Conservation (phyloP, 2,888 invertebrate genomes). For the Neria commutata region DNA sequence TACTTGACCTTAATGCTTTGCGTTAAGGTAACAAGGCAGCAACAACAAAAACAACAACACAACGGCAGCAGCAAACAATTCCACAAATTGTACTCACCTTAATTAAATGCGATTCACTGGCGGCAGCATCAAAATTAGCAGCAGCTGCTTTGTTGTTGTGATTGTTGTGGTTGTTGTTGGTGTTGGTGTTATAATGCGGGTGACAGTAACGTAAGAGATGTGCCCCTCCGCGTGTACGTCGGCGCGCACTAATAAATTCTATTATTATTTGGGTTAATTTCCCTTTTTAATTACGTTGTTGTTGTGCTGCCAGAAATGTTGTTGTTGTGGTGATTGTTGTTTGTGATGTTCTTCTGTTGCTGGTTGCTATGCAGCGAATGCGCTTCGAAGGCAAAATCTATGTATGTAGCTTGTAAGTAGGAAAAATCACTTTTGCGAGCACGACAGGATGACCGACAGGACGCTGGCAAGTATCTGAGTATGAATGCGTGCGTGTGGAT, state of each 20-base stretch:
- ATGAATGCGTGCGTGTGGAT: no score
- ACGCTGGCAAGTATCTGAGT: no score
- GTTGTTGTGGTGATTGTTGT: conserved; percentile 7
- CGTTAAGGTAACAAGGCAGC: neutral
- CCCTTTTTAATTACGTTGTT: conserved; percentile 53
- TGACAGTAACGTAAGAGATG: no score
- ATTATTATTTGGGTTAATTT: conserved; percentile 53
- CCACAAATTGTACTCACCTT: conserved; percentile 50
- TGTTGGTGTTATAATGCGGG: conserved; percentile 3
- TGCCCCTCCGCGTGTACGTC: neutral
- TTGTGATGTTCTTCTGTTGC: neutral
- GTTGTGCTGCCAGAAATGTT: conserved; percentile 29
- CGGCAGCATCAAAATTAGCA: no score
- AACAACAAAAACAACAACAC: neutral
- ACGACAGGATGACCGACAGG: no score
- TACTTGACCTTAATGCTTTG: neutral
- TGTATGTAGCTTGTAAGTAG: neutral
- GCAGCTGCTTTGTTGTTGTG: conserved; percentile 10
- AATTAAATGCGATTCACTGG: conserved; percentile 55
- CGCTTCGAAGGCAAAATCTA: neutral
- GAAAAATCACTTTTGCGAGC: no score
- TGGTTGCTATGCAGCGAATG: neutral
- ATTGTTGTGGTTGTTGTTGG: conserved; percentile 8
- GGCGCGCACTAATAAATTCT: conserved; percentile 40
- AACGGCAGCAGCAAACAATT: conserved; percentile 19